A percentile compares a stretch with the other conserved stretches of the same genome.
Evolutionary conservation across 2,113 vertebrate species (phyloP).

Genomic region (Baryphthengus martii): DNA sequence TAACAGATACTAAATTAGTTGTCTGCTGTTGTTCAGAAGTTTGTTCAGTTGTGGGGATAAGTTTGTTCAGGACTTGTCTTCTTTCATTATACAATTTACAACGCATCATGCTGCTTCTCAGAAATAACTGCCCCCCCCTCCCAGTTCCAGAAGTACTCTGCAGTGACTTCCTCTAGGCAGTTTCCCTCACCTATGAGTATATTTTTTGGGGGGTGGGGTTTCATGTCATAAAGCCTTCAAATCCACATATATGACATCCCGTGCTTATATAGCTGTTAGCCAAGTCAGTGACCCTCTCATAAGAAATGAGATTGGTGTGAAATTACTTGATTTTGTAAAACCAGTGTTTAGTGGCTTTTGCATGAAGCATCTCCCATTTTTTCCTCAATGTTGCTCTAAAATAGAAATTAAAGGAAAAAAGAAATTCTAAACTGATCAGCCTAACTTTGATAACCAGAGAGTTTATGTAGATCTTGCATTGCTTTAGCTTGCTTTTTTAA

Average conservation of each 20-base stretch:
- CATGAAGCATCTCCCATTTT: neutral
- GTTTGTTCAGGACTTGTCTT: neutral
- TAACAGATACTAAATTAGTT: neutral
- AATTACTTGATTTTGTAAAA: neutral
- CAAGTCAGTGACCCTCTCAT: neutral
- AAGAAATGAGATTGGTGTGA: neutral
- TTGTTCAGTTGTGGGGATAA: neutral
- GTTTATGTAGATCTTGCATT: neutral
- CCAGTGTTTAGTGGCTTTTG: neutral
- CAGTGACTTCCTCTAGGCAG: neutral
- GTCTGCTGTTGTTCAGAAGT: neutral
- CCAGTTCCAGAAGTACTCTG: neutral
- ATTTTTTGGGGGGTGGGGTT: too few relatives aligned
- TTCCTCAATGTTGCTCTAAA: neutral
- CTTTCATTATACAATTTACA: neutral
- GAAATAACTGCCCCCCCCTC: neutral
- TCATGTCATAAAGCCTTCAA: neutral
- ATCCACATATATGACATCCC: neutral
- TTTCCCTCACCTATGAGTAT: neutral
- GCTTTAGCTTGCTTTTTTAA: neutral
- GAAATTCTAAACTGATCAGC: neutral
- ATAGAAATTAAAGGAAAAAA: neutral
- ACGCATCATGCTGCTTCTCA: neutral
- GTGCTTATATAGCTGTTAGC: neutral
- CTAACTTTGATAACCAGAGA: neutral